Conservation (phyloP, 2,797 vertebrate genomes). For the Pitangus sulphuratus region DNA sequence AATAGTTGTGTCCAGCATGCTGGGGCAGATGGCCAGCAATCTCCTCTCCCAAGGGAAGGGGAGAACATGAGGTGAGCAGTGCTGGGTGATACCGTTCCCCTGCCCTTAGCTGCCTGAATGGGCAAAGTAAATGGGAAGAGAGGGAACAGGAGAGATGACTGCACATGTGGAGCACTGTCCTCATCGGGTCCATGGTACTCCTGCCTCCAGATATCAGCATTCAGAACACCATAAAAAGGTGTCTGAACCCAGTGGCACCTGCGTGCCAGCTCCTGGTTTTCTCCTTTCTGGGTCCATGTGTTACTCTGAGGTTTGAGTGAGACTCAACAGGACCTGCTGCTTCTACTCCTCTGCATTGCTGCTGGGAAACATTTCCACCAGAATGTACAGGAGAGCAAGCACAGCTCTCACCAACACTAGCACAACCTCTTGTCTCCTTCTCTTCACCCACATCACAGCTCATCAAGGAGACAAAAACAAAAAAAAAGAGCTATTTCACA, state of each 20-base stretch:
- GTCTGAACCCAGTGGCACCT: neutral
- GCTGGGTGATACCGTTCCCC: neutral
- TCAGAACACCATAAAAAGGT: neutral
- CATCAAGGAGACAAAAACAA: neutral
- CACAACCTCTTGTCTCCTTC: neutral
- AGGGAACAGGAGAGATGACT: neutral
- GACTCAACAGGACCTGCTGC: neutral
- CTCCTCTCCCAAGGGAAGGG: neutral
- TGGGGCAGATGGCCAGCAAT: neutral
- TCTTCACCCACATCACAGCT: neutral
- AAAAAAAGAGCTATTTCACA: conserved; percentile 37
- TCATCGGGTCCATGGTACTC: neutral
- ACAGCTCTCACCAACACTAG: neutral
- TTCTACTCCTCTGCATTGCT: neutral
- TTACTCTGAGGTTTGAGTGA: accelerated
- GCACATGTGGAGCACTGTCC: accelerated
- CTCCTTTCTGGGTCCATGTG: neutral
- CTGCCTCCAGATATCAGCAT: neutral
- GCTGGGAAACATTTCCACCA: neutral
- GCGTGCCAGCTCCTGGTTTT: neutral
- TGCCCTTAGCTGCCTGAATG: neutral
- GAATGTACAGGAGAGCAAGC: neutral
- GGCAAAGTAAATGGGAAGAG: neutral
- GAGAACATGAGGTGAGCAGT: neutral
- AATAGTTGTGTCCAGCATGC: accelerated